phyloP scores from a whole-genome alignment of 2,888 invertebrate genomes.

The Augiades crinisus region DNA sequence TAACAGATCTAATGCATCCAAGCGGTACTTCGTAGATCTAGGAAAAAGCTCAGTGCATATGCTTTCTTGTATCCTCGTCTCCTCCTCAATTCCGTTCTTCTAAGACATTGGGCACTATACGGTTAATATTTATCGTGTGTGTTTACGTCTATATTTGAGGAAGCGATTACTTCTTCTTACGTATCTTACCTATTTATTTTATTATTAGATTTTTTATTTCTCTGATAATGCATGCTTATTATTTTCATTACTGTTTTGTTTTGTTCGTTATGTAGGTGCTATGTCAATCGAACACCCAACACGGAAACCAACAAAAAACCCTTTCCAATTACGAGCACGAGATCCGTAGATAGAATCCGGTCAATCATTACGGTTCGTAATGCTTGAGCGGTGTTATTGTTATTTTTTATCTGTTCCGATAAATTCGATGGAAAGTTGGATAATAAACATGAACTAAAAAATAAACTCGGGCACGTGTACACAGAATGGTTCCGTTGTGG shows the following conservation, averaged over 20 bases:
- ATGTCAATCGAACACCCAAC: neutral
- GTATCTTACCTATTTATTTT: no score
- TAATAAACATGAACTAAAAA: constrained; percentile 30
- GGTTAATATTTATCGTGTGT: no score
- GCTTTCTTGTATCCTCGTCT: no score
- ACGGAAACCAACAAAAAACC: constrained; percentile 37
- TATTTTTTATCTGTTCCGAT: constrained; percentile 27
- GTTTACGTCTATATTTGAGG: no score
- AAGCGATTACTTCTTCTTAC: no score
- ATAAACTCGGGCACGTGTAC: constrained; percentile 21
- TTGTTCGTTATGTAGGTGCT: neutral
- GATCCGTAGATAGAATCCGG: constrained; percentile 33
- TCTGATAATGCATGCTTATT: neutral
- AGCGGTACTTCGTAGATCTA: no score
- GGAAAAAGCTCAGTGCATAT: no score
- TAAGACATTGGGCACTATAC: no score
- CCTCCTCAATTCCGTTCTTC: no score
- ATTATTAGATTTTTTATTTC: no score
- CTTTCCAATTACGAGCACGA: constrained; percentile 35
- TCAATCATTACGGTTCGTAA: constrained; percentile 36
- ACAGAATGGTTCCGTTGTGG: neutral
- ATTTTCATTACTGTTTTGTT: neutral
- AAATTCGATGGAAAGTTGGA: constrained; percentile 30
- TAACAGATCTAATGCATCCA: no score
- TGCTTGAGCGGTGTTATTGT: constrained; percentile 34